Evolutionary conservation across 2,797 vertebrate genomes (phyloP), one percentile per base, ranked within the genome.

Genomic region (Anableps anableps): DNA sequence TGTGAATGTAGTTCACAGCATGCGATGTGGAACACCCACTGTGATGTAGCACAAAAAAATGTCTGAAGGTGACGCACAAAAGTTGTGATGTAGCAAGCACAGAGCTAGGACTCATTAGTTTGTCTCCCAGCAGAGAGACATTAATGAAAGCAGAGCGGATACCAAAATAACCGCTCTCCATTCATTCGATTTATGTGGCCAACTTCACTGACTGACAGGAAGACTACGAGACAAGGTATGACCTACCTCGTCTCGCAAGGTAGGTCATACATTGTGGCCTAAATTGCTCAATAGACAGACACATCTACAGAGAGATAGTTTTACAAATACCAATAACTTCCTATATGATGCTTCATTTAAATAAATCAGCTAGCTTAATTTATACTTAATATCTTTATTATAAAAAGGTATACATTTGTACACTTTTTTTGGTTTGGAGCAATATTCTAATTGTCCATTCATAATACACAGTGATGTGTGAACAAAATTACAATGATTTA

Each of bases 101-200:
- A 81, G 86, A 91, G 90, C 82, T 72, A 73, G 86, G 83, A 85
- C 88, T 95, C 92, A 89, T 89, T 89, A 92, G 80, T 80, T 74
- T 70, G 82, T 80, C 86, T 92, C 89, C 91, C 86, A 84, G 88
- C 85, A 90, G 86, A 90, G 86, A 76, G 74, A 79, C 79, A 74
- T 89, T 91, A 92, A 90, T 88, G 86, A 89, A 91, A 93, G 83
- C 82, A 86, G 91, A 88, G 17, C 92, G 78, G 82, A 86, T 77
- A 58, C 84, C 48, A 74, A 91, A 91, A 91, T 92, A 90, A 85
- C 87, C 43, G 83, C 81, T 84, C 84, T 78, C 8, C 86, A 82
- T 89, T 92, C 86, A 92, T 79, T 60, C 75, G 51, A 64, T 74
- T 73, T 73, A 83, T 89, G 77, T 73, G 79, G 80, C 87, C 86